Base-by-base conservation (phyloP, 2,113 vertebrate species). In the Sinocyclocheilus maitianheensis region DNA sequence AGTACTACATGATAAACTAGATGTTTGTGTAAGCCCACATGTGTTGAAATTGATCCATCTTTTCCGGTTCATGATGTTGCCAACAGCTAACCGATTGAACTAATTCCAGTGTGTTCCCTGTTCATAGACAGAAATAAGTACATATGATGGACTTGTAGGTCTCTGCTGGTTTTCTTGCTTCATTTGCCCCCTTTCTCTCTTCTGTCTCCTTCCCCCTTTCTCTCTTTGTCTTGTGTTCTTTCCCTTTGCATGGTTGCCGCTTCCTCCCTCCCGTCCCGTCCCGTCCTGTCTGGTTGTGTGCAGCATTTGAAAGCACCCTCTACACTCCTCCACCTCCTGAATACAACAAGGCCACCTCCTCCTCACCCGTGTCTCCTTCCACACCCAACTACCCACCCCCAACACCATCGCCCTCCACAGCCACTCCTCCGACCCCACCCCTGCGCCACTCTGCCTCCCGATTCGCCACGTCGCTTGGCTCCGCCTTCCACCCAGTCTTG, bases 401-500 rank as follows among this genome's bases (percentile, higher is more conserved):
- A 37, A 93, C 95, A 67, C 91, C 95, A 43, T 96, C 94, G 37
- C 94, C 96, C 90, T 93, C 96, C 86, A 93, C 95, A 88, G 91
- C 95, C 84, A 94, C 97, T 20, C 97, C 98, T 88, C 98, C 98
- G 10, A 98, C 98, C 84, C 98, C 98, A 10, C 98, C 98, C 53
- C 94, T 98, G 84, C 95, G 97, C 83, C 97, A 99, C 94, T 96
- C 98, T 1, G 97, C 97, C 81, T 97, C 98, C 84, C 96, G 97
- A 89, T 99, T 99, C 87, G 97, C 98, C 93, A 98, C 97, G 72
- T 99, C 98, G 13, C 92, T 99, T 53, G 96, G 98, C 89, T 99
- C 98, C 58, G 98, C 98, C 94, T 99, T 99, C 94, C 98, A 99
- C 92, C 97, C 98, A 0, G 98, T 99, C 82, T 95, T 99, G 89